Percentiles rank a stretch among this genome's conserved stretches.
Evolutionary conservation across 2,888 invertebrate genomes (phyloP).

Genomic region (Phragmatobia fuliginosa): DNA sequence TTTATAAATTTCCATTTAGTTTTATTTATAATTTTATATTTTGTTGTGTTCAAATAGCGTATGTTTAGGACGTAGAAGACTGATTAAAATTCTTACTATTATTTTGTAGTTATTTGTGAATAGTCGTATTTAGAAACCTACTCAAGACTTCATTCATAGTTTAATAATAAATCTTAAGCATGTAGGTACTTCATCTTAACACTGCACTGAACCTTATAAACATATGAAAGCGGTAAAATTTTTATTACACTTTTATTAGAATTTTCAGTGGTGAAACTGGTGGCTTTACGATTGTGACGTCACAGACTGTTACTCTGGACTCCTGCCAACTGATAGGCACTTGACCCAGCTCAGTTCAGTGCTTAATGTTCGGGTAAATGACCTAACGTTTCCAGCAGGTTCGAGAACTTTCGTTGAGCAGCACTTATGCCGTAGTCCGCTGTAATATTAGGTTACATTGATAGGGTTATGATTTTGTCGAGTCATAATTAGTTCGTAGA

Average conservation of each 20-base stretch:
- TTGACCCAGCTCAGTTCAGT: constrained; percentile 70
- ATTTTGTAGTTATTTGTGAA: not conserved
- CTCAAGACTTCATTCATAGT: too few relatives aligned
- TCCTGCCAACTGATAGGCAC: constrained; percentile 79
- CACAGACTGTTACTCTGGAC: constrained; percentile 76
- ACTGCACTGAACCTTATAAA: not conserved
- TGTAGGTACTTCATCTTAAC: too few relatives aligned
- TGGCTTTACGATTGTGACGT: constrained; percentile 61
- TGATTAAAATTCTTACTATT: not conserved
- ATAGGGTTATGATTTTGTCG: constrained; percentile 37
- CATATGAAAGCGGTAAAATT: constrained; percentile 26
- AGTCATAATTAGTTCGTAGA: constrained; percentile 32
- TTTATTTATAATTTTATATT: too few relatives aligned
- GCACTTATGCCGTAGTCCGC: constrained; percentile 25
- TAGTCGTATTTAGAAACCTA: too few relatives aligned
- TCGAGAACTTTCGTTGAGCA: constrained; percentile 46
- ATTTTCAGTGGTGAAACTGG: constrained; percentile 35
- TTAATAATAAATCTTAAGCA: too few relatives aligned
- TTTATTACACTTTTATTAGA: constrained; percentile 44
- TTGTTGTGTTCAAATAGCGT: too few relatives aligned
- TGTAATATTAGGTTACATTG: constrained; percentile 32
- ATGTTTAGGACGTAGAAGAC: not conserved
- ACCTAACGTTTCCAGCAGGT: constrained; percentile 72
- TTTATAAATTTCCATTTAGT: not conserved
- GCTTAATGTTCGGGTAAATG: constrained; percentile 77